Conservation (phyloP, 2,113 vertebrate genomes). For the Lophius piscatorius region DNA sequence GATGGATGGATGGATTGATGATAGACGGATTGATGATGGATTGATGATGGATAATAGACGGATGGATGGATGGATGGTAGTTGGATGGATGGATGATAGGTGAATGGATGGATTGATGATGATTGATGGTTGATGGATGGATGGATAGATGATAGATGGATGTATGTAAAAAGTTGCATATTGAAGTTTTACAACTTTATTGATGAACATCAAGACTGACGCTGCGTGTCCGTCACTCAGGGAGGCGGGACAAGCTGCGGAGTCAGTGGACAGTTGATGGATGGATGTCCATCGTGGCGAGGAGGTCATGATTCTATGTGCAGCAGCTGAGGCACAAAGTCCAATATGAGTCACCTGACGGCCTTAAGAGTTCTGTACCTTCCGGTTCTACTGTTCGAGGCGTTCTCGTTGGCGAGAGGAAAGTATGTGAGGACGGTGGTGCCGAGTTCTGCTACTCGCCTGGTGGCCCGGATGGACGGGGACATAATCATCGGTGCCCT, state of each 20-base stretch:
- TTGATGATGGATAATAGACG: too few species aligned
- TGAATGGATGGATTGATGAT: too few species aligned
- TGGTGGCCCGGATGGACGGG: constrained; percentile 94
- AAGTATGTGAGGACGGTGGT: constrained; percentile 80
- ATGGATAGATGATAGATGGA: too few species aligned
- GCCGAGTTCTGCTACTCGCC: constrained; percentile 85
- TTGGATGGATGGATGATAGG: too few species aligned
- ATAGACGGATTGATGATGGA: too few species aligned
- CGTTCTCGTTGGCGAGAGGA: constrained; percentile 76
- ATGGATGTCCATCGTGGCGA: constrained; percentile 42
- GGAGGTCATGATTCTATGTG: constrained; percentile 70
- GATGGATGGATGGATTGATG: too few species aligned
- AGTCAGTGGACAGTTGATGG: constrained; percentile 44
- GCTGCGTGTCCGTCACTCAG: constrained; percentile 50
- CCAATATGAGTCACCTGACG: constrained; percentile 81
- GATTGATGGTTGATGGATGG: too few species aligned
- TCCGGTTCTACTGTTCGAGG: constrained; percentile 81
- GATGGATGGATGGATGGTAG: too few species aligned
- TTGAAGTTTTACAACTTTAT: too few species aligned
- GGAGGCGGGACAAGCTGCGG: constrained; percentile 32
- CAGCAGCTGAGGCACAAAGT: constrained; percentile 64
- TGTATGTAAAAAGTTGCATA: too few species aligned
- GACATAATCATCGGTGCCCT: constrained; percentile 95
- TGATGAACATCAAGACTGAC: too few species aligned
- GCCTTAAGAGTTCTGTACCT: constrained; percentile 79